Evolutionary conservation across 2,113 vertebrate species (phyloP).

Genomic region (Misgurnus mizolepis): DNA sequence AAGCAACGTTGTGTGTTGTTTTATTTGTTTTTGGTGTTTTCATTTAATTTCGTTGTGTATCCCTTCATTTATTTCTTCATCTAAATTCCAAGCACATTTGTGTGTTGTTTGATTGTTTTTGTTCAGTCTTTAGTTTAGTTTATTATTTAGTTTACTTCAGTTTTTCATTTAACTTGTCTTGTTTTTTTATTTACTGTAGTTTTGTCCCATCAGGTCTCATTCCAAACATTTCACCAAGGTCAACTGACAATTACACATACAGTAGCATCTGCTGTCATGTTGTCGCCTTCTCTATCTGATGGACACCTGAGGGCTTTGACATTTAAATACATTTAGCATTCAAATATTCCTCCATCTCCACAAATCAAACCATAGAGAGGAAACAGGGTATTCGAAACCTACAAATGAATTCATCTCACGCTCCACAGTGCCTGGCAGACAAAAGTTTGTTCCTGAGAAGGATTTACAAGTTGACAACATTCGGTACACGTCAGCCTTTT

Average conservation of each 20-base stretch:
- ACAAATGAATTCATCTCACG: not conserved
- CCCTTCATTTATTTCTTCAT: not conserved
- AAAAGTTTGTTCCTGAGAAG: not conserved
- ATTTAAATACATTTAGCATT: constrained; percentile 5
- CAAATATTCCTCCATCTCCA: not conserved
- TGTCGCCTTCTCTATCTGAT: not conserved
- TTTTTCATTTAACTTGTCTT: no score
- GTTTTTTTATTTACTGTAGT: not conserved
- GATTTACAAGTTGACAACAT: not conserved
- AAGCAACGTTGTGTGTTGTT: no score
- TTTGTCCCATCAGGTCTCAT: no score
- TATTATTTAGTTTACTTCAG: no score
- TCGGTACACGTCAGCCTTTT: not conserved
- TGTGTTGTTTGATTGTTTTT: no score
- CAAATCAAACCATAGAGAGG: not conserved
- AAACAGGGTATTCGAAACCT: not conserved
- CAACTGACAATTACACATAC: no score
- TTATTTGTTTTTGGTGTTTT: no score
- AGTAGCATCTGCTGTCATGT: not conserved
- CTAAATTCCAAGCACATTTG: no score
- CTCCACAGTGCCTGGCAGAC: not conserved
- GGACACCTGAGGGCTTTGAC: constrained; percentile 8
- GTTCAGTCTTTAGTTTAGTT: no score
- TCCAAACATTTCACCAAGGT: no score
- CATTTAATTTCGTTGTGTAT: not conserved